Evolutionary conservation across 2,113 vertebrate species (phyloP), one percentile per base, ranked within the genome.

Genomic region (Ceyx margarethae): DNA sequence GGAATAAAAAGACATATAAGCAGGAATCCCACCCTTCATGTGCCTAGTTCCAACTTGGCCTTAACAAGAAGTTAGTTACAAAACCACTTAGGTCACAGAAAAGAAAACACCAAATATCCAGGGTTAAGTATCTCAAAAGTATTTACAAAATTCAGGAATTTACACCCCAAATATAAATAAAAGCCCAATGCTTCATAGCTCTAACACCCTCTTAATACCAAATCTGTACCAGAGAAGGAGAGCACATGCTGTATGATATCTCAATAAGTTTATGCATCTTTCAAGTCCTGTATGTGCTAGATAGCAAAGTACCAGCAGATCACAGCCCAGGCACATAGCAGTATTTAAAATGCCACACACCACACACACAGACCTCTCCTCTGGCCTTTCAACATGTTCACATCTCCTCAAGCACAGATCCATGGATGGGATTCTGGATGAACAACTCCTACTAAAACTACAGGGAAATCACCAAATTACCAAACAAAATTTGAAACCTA

Each of bases 1-100:
- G 21, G 6, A 45, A 21, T 15, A 3, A 31, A 45, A 69, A 67
- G 0, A 5, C 16, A 35, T 33, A 33, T 2, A 48, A 50, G 53
- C 11, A 50, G 14, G 28, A 58, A 26, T 2, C 5, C 15, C 42
- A 61, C 3, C 2, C 7, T 48, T 40, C 6, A 66, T 1, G 1
- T 1, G 4, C 45, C 37, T 43, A 10, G 50, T 2, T 43, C 54
- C 61, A 78, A 10, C 5, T 12, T 57, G 15, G 15, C 21, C 22
- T 53, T 57, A 65, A 20, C 7, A 64, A 29, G 67, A 40, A 42
- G 15, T 40, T 31, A 53, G 33, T 29, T 61, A 42, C 16, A 54
- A 86, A 90, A 50, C 79, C 51, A 54, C 22, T 56, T 15, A 5
- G 11, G 7, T 26, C 23, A 50, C 10, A 76, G 66, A 33, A 33